phyloP scores from a whole-genome alignment of 1,140 invertebrate species.

The Diabrotica virgifera region DNA sequence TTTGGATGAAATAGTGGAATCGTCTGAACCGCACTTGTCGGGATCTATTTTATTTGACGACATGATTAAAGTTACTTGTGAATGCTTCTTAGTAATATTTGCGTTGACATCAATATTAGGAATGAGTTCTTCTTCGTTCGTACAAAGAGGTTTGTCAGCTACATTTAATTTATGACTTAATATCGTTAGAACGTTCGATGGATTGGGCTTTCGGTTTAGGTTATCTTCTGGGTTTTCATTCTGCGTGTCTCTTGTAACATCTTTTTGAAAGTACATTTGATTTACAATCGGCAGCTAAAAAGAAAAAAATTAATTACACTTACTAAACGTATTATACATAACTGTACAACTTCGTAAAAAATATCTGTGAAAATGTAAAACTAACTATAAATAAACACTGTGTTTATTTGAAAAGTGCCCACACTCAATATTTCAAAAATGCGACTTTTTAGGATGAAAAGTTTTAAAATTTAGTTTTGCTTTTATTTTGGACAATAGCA shows the following conservation, averaged over 20 bases:
- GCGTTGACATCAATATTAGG: background rate
- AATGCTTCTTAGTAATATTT: background rate
- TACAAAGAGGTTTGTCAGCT: background rate
- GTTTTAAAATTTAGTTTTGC: too few species aligned
- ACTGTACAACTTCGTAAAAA: background rate
- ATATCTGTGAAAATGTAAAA: too few species aligned
- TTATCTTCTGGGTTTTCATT: background rate
- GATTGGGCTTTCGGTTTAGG: background rate
- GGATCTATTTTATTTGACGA: constrained; percentile 24
- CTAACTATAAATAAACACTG: too few species aligned
- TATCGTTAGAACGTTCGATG: background rate
- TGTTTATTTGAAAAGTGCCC: too few species aligned
- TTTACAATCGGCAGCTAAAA: background rate
- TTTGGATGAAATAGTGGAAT: constrained; percentile 20
- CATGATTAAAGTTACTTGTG: background rate
- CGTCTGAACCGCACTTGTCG: constrained; percentile 34
- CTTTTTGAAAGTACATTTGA: constrained; percentile 2
- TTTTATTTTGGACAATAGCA: too few species aligned
- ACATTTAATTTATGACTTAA: background rate
- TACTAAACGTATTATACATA: constrained; percentile 3
- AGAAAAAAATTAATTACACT: background rate
- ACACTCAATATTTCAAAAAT: too few species aligned
- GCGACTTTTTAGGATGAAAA: too few species aligned
- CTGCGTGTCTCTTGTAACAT: background rate
- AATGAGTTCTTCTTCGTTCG: background rate